A percentile compares a stretch with the other conserved stretches of the same genome.
These are phyloP conservation scores for Portevinia maculata DNA, from an alignment of 2,888 invertebrate genomes.

Conservation along the genomic window DNA sequence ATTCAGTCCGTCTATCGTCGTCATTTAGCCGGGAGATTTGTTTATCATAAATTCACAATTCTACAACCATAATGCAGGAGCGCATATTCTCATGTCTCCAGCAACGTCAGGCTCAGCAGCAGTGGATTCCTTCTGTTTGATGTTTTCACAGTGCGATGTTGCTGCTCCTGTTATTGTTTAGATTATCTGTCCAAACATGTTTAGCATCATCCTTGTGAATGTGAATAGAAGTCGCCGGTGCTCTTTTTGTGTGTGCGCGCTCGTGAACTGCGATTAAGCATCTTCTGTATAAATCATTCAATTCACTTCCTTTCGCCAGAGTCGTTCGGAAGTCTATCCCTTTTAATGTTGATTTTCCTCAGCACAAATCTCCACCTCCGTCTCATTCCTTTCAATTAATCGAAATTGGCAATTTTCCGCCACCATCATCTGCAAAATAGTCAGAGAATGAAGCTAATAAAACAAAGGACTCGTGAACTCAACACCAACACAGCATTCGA, in stretches of 20 bases:
- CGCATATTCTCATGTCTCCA: neutral
- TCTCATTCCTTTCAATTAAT: slow-evolving; percentile 49
- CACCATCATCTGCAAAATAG: slow-evolving; percentile 10
- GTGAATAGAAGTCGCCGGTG: slow-evolving; percentile 5
- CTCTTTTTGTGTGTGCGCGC: slow-evolving; percentile 9
- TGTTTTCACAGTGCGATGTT: slow-evolving; percentile 13
- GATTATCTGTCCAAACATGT: slow-evolving; percentile 61
- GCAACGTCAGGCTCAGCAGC: neutral
- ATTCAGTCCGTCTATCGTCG: slow-evolving; percentile 10
- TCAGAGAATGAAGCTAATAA: slow-evolving; percentile 21
- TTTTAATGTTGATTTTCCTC: slow-evolving; percentile 32
- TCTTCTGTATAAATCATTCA: slow-evolving; percentile 46
- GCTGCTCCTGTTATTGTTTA: slow-evolving; percentile 38
- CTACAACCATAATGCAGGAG: slow-evolving; percentile 11
- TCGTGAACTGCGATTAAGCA: slow-evolving; percentile 15
- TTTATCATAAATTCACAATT: slow-evolving; percentile 61
- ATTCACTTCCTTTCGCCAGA: slow-evolving; percentile 37
- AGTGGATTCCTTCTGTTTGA: slow-evolving; percentile 41
- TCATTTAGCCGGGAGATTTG: slow-evolving; percentile 46
- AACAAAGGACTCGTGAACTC: slow-evolving; percentile 22
- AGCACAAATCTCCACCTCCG: slow-evolving; percentile 8
- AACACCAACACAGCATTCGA: slow-evolving; percentile 1
- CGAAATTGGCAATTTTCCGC: slow-evolving; percentile 55
- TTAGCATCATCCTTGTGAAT: neutral
- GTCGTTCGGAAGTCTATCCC: neutral